phyloP scores from a whole-genome alignment of 2,113 vertebrate species.

The Chelonoidis abingdonii region DNA sequence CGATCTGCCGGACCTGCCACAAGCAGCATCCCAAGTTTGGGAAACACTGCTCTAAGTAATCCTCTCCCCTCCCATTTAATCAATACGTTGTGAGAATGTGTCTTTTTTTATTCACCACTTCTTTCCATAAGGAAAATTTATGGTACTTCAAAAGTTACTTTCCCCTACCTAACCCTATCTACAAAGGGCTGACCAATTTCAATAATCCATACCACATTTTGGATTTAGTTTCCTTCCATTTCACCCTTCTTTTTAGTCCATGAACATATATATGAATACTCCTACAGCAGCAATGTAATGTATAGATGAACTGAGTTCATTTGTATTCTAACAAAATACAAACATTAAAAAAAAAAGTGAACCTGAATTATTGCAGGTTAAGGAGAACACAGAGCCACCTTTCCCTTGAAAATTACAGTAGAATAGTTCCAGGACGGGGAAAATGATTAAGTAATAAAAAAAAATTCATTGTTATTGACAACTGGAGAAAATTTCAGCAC shows the following conservation, averaged over 20 bases:
- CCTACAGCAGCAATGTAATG: neutral
- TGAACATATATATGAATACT: neutral
- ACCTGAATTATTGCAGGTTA: neutral
- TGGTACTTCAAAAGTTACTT: neutral
- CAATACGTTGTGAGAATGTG: rapidly evolving
- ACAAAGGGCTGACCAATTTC: neutral
- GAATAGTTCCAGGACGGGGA: neutral
- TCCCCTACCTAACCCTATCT: neutral
- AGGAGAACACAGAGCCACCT: neutral
- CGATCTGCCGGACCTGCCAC: no score
- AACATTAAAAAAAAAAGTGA: neutral
- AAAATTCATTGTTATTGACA: neutral
- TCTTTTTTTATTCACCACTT: neutral
- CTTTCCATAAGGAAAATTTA: neutral
- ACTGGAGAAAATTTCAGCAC: neutral
- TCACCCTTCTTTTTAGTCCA: neutral
- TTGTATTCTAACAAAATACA: neutral
- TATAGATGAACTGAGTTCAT: neutral
- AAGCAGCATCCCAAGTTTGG: no score
- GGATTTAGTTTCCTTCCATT: neutral
- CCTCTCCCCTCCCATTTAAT: neutral
- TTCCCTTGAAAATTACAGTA: neutral
- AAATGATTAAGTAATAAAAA: neutral
- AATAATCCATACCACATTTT: neutral
- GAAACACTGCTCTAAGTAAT: no score